Percentiles rank a stretch among this genome's conserved stretches.
phyloP scores from a whole-genome alignment of 2,888 invertebrate species.

The Parnassius glacialis region DNA sequence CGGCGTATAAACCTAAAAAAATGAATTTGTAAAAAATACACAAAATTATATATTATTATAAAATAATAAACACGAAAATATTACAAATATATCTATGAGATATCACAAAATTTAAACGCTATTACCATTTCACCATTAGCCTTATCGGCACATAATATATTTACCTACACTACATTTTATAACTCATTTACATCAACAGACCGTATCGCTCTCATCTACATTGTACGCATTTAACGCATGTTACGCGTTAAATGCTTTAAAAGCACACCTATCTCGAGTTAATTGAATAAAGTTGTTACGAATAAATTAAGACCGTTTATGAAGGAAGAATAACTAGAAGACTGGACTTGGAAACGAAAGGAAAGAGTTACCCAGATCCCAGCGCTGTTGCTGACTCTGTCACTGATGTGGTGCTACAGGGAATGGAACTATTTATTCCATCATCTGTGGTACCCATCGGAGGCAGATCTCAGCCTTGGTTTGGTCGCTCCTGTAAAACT shows the following conservation, averaged over 20 bases:
- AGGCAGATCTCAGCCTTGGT: too few species aligned
- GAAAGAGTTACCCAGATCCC: too few species aligned
- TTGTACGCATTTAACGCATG: constrained; percentile 21
- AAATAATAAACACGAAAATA: background rate
- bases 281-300: constrained; percentile 9
- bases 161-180: constrained; percentile 7
- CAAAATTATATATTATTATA: background rate
- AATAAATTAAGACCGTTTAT: constrained; percentile 4
- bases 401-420: too few species aligned
- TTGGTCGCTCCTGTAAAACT: too few species aligned
- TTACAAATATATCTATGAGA: background rate
- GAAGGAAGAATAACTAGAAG: too few species aligned
- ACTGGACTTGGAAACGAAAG: too few species aligned
- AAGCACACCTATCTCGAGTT: constrained; percentile 8
- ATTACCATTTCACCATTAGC: background rate
- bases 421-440: too few species aligned
- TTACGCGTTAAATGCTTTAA: constrained; percentile 7
- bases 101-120: too few species aligned
- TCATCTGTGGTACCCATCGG: too few species aligned
- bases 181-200: background rate
- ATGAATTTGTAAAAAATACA: background rate
- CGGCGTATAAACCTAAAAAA: too few species aligned
- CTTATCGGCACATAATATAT: constrained; percentile 2
- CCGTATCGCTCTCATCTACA: constrained; percentile 20
- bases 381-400: too few species aligned